Evolutionary conservation across 2,888 invertebrate genomes (phyloP).

Genomic region (Cosmopolites sordidus): DNA sequence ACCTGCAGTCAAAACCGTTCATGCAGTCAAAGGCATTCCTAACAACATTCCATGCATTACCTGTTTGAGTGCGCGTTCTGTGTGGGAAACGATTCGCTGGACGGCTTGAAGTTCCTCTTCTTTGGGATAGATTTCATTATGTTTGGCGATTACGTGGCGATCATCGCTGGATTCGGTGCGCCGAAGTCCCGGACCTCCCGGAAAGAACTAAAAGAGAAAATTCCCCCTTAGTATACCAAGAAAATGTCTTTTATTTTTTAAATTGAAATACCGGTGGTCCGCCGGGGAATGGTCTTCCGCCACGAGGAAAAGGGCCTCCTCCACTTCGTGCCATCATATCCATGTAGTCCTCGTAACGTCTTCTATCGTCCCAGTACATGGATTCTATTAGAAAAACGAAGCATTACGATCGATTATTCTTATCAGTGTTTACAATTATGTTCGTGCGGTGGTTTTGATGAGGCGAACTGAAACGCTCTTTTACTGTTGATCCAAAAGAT

Average conservation of each 20-base stretch:
- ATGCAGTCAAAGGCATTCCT: background rate
- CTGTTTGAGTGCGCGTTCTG: conserved; percentile 89
- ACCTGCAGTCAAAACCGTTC: conserved; percentile 53
- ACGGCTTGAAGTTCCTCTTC: conserved; percentile 85
- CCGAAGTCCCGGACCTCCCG: conserved; percentile 57
- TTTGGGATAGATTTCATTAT: conserved; percentile 89
- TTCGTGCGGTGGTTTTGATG: too few species aligned
- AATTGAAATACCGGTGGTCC: conserved; percentile 44
- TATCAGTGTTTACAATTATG: too few species aligned
- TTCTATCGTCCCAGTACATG: conserved; percentile 82
- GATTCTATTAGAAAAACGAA: too few species aligned
- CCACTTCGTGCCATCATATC: conserved; percentile 68
- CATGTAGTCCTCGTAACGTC: conserved; percentile 70
- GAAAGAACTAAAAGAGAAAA: conserved; percentile 36
- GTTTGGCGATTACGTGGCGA: conserved; percentile 89
- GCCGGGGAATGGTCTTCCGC: conserved; percentile 46
- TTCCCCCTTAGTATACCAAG: too few species aligned
- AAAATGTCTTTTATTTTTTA: background rate
- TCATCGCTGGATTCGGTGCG: conserved; percentile 93
- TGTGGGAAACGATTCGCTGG: conserved; percentile 87
- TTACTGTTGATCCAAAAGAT: too few species aligned
- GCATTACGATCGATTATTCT: too few species aligned
- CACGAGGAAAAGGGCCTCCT: conserved; percentile 52
- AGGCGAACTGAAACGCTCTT: too few species aligned
- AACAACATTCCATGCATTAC: background rate